Base-by-base conservation (phyloP, 2,113 vertebrate species). In the Nesogale talazaci region DNA sequence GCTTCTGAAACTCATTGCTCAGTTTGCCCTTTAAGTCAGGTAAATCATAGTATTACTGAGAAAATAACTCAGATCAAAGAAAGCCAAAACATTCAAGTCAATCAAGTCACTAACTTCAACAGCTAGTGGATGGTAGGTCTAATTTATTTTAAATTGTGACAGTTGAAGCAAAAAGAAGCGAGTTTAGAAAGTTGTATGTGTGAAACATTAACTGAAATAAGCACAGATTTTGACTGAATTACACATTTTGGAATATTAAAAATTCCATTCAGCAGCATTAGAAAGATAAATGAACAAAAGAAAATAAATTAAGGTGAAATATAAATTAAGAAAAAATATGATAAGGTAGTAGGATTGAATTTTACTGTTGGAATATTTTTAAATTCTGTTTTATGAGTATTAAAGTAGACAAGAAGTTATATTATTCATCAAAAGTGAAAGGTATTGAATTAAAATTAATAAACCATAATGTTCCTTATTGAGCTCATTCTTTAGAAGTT, bases 381-480 rank as follows among this genome's bases (percentile, higher is more conserved):
- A 95, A 80, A 96, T 97, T 97, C 79, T 91, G 25, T 96, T 97
- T 98, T 93, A 96, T 92, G 86, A 78, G 17, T 79, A 94, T 95
- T 96, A 93, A 93, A 95, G 88, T 57, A 93, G 1, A 42, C 88
- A 84, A 88, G 56, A 94, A 93, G 69, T 96, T 96, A 79, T 96
- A 96, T 96, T 97, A 96, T 78, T 96, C 95, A 97, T 95, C 95
- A 96, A 91, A 95, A 96, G 57, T 87, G 75, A 96, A 95, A 97
- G 69, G 14, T 78, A 31, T 83, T 91, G 86, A 94, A 96, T 97
- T 97, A 94, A 72, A 97, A 93, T 88, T 97, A 96, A 96, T 96
- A 96, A 97, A 88, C 75, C 82, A 95, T 96, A 93, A 94, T 95
- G 74, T 65, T 96, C 27, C 83, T 94, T 86, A 92, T 94, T 95